A percentile compares a stretch with the other conserved stretches of the same genome.
Evolutionary conservation across 2,888 invertebrate species (phyloP).

Genomic region (Syritta pipiens): DNA sequence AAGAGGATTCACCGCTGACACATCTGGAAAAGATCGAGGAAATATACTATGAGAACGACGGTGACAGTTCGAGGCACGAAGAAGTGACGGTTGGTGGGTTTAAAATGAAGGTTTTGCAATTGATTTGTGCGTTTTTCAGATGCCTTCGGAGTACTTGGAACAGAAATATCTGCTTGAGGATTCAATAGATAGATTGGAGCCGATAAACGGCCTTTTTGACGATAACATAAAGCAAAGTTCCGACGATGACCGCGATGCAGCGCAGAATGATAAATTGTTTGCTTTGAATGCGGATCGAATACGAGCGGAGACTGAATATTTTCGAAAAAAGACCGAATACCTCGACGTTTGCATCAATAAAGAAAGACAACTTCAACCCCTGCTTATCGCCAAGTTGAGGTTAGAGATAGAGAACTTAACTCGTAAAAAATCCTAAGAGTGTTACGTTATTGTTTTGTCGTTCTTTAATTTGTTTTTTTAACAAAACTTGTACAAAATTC

Average conservation of each 20-base stretch:
- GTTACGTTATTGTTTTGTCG: no score
- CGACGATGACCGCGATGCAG: neutral
- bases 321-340: neutral
- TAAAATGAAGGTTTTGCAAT: neutral
- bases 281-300: neutral
- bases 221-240: neutral
- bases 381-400: neutral
- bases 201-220: neutral
- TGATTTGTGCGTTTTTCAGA: neutral
- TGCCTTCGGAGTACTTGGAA: neutral
- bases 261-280: neutral
- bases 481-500: no score
- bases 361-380: neutral
- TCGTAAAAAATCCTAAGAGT: no score
- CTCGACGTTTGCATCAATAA: neutral
- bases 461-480: no score
- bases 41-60: neutral
- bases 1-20: neutral
- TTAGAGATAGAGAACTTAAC: conserved; percentile 5
- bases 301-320: neutral
- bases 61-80: neutral
- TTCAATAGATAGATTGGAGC: neutral
- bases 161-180: neutral
- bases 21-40: neutral
- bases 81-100: neutral